Evolutionary conservation across 2,797 vertebrate species (phyloP).

Genomic region (Neosilurus hyrtlii): DNA sequence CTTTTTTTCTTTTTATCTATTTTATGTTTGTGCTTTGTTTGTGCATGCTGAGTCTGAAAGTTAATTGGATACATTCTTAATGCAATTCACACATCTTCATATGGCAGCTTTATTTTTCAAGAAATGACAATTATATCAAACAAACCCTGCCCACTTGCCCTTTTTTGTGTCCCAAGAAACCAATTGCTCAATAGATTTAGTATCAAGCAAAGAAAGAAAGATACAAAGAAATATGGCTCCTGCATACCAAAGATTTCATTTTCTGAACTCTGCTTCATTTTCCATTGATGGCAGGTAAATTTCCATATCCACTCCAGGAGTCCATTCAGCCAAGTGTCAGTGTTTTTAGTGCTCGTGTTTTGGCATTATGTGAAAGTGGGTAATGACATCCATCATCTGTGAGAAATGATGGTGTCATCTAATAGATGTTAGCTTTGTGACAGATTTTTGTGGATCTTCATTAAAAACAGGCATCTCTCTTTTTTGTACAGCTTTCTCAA

Average conservation of each 20-base stretch:
- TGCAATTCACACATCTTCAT: constrained; percentile 49
- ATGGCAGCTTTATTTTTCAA: constrained; percentile 69
- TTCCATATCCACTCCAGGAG: constrained; percentile 14
- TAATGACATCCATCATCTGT: not conserved
- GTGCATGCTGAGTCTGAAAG: not conserved
- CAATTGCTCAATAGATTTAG: constrained; percentile 36
- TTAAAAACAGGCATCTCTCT: not conserved
- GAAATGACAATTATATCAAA: constrained; percentile 56
- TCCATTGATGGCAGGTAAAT: constrained; percentile 1
- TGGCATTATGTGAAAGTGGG: constrained; percentile 3
- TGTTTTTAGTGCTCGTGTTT: not conserved
- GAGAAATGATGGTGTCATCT: not conserved
- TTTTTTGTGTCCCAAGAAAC: constrained; percentile 31
- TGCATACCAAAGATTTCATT: constrained; percentile 33
- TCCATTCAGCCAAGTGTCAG: not conserved
- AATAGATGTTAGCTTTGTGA: not conserved
- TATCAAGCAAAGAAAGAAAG: not conserved
- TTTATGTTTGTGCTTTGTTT: constrained; percentile 23
- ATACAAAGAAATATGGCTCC: constrained; percentile 27
- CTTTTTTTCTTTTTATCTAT: not conserved
- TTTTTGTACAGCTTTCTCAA: not conserved
- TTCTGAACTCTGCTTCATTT: constrained; percentile 38
- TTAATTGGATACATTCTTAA: not conserved
- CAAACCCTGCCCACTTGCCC: constrained; percentile 39
- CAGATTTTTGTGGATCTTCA: not conserved